Evolutionary conservation across 2,113 vertebrate species (phyloP).

Genomic region (Nycticorax nycticorax): DNA sequence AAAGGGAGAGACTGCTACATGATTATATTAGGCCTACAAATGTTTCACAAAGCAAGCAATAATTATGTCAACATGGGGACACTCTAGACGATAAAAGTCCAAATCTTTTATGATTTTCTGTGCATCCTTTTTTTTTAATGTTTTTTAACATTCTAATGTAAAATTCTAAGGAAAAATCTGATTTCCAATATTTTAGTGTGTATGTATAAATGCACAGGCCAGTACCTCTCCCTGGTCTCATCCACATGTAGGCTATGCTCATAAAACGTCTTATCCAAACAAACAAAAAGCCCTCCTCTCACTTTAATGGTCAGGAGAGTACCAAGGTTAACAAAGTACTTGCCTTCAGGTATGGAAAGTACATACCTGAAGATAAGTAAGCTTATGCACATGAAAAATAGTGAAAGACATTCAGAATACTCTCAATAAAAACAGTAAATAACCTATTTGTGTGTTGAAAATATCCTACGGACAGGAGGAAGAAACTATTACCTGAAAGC

Average conservation of each 20-base stretch:
- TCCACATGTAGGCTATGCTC: neutral
- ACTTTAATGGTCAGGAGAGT: neutral
- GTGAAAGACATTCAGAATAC: neutral
- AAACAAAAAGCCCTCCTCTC: neutral
- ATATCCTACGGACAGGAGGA: neutral
- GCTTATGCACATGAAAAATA: neutral
- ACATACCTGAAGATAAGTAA: neutral
- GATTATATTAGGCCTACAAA: neutral
- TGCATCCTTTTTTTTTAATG: rapidly evolving
- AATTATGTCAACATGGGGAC: neutral
- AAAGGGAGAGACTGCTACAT: neutral
- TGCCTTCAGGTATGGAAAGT: neutral
- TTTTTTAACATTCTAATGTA: neutral
- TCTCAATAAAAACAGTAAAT: neutral
- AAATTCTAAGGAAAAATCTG: neutral
- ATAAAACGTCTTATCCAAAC: neutral
- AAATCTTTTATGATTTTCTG: neutral
- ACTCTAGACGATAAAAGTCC: neutral
- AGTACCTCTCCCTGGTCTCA: neutral
- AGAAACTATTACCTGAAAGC: neutral
- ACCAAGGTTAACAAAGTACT: neutral
- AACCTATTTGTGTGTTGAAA: neutral
- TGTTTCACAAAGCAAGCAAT: neutral
- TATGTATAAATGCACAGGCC: neutral
- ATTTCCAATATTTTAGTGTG: neutral